These are phyloP conservation scores for Drosophila merina DNA, from an alignment of 2,888 invertebrate genomes.

Conservation along the genomic window DNA sequence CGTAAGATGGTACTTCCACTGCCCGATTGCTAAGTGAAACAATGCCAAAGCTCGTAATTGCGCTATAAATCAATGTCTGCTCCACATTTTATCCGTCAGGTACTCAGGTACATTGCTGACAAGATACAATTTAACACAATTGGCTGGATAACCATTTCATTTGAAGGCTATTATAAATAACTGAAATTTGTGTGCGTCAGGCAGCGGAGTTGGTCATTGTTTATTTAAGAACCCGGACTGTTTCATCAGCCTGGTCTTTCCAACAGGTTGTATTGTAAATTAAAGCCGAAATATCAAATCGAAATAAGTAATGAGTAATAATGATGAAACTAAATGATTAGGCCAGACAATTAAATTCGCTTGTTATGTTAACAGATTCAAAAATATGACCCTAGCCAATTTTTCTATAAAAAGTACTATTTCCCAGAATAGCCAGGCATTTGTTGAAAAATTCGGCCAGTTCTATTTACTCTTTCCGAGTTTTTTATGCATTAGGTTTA, in stretches of 20 bases:
- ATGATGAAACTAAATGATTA: neutral
- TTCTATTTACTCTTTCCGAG: slow-evolving; percentile 16
- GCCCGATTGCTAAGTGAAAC: slow-evolving; percentile 34
- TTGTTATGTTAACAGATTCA: slow-evolving; percentile 1
- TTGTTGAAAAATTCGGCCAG: slow-evolving; percentile 13
- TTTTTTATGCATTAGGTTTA: slow-evolving; percentile 17
- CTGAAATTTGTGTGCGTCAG: slow-evolving; percentile 43
- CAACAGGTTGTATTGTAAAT: slow-evolving; percentile 18
- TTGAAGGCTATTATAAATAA: slow-evolving; percentile 53
- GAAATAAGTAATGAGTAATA: slow-evolving; percentile 19
- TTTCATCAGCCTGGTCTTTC: neutral
- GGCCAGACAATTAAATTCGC: slow-evolving; percentile 5
- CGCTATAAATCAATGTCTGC: slow-evolving; percentile 71
- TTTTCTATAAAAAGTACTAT: slow-evolving; percentile 22
- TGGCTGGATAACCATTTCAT: slow-evolving; percentile 33
- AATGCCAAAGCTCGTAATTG: slow-evolving; percentile 57
- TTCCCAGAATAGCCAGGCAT: slow-evolving; percentile 21
- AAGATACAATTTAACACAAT: slow-evolving; percentile 39
- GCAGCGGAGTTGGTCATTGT: slow-evolving; percentile 23
- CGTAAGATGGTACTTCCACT: slow-evolving; percentile 24
- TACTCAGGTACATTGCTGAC: slow-evolving; percentile 44
- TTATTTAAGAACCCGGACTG: slow-evolving; percentile 2
- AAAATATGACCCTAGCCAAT: slow-evolving; percentile 12
- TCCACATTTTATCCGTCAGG: slow-evolving; percentile 62
- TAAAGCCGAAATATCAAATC: slow-evolving; percentile 5